Base-by-base conservation (phyloP, 2,888 invertebrate genomes). In the Tubulanus polymorphus region DNA sequence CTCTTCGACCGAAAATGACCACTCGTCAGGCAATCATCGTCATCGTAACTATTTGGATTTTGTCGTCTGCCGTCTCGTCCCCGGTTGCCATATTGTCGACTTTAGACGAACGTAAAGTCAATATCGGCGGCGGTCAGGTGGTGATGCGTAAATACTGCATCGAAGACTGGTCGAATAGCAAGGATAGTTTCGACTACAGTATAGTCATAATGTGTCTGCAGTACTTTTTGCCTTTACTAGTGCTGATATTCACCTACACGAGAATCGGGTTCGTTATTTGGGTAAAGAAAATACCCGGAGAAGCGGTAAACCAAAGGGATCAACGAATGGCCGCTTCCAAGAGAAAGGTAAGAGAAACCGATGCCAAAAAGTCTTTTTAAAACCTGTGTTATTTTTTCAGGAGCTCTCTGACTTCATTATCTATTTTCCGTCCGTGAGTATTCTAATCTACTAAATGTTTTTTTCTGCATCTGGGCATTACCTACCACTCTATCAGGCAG, bases 231-330 rank as follows among this genome's bases (percentile, higher is more conserved):
- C 93, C 93, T 0, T 82, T 92, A 60, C 76, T 84, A 26, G 90
- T 91, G 37, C 84, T 93, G 18, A 82, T 91, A 55, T 89, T 88
- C 75, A 91, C 93, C 0, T 93, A 93, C 75, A 86, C 88, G 1
- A 85, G 90, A 64, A 93, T 93, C 59, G 92, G 89, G 0, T 83
- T 88, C 49, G 88, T 89, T 15, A 90, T 93, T 46, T 92, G 92
- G 91, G 90, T 90, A 25, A 88, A 90, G 63, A 83, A 87, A 35
- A 88, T 90, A 6, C 92, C 93, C 0, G 93, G 93, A 0, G 93
- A 93, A 77, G 92, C 92, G 0, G 89, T 91, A 73, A 87, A 88
- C 59, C 85, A 84, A 5, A 82, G 93, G 46, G 93, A 93, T 80
- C 86, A 87, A 63, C 83, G 91, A 48, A 86, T 92, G 81, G 91